A percentile compares a stretch with the other conserved stretches of the same genome.
These are phyloP conservation scores for Pygoscelis adeliae DNA, from an alignment of 2,113 vertebrate genomes.

Conservation along the genomic window DNA sequence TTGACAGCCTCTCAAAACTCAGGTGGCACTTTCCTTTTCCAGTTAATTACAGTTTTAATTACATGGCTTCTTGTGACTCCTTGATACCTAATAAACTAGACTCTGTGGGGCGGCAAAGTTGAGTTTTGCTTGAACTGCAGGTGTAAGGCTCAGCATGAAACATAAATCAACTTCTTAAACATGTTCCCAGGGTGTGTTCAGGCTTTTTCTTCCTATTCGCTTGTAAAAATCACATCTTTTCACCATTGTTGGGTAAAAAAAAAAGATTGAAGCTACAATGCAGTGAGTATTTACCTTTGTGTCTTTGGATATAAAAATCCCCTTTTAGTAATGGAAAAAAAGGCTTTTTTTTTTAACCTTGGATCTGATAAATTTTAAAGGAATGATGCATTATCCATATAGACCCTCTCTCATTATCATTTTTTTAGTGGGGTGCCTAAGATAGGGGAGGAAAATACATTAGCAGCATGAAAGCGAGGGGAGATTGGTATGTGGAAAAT, in stretches of 20 bases:
- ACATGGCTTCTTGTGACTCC: conserved; percentile 85
- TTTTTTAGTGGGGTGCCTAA: neutral
- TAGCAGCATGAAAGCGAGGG: neutral
- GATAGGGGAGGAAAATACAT: neutral
- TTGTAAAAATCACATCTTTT: conserved; percentile 76
- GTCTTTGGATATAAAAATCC: conserved; percentile 47
- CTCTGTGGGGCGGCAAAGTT: conserved; percentile 83
- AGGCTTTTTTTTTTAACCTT: neutral
- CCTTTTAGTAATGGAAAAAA: neutral
- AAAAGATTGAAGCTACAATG: conserved; percentile 13
- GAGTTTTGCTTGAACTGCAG: conserved; percentile 86
- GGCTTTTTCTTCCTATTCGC: conserved; percentile 75
- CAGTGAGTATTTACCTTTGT: conserved; percentile 50
- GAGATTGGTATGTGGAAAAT: neutral
- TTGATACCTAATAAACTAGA: conserved; percentile 87
- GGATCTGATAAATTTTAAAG: conserved; percentile 19
- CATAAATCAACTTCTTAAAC: conserved; percentile 86
- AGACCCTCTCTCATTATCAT: neutral
- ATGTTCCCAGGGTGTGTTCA: conserved; percentile 77
- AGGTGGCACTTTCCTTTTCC: conserved; percentile 84
- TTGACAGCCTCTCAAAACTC: conserved; percentile 87
- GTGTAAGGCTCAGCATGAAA: conserved; percentile 80
- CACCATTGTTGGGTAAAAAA: conserved; percentile 44
- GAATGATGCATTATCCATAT: neutral
- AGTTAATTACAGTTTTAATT: conserved; percentile 88